phyloP scores from a whole-genome alignment of 2,797 vertebrate species.

The Telmatherina bonti region DNA sequence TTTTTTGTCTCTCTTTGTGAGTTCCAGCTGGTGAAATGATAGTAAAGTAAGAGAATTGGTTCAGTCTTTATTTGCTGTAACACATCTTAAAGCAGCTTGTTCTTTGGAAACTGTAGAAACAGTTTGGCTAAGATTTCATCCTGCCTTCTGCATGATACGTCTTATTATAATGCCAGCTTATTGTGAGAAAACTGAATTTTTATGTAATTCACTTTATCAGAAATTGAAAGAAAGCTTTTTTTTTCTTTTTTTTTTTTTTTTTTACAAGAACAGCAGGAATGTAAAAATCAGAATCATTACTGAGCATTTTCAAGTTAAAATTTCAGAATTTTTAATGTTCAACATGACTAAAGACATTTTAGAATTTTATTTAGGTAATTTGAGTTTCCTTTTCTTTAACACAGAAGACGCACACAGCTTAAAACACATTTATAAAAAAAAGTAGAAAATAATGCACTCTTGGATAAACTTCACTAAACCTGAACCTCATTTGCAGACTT shows the following conservation, averaged over 20 bases:
- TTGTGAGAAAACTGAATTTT: not conserved
- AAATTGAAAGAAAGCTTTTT: no score
- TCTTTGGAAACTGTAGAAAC: not conserved
- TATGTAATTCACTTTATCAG: not conserved
- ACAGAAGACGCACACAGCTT: no score
- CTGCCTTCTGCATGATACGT: not conserved
- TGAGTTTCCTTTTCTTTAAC: no score
- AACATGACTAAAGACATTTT: no score
- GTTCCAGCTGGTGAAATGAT: not conserved
- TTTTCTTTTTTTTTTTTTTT: not conserved
- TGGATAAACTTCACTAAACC: no score
- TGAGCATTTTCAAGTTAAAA: no score
- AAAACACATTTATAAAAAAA: no score
- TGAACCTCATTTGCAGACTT: no score
- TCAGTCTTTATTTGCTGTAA: constrained; percentile 29
- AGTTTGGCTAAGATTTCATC: not conserved
- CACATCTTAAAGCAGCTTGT: constrained; percentile 26
- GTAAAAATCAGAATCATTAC: no score
- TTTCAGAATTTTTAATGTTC: no score
- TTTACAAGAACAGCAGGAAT: not conserved
- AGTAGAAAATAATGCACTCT: no score
- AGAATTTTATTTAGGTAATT: no score
- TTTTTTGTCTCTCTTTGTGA: not conserved
- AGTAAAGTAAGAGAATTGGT: constrained; percentile 5
- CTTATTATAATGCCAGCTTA: not conserved